These are phyloP conservation scores for Acronicta alni DNA, from an alignment of 2,888 invertebrate genomes.

Conservation along the genomic window DNA sequence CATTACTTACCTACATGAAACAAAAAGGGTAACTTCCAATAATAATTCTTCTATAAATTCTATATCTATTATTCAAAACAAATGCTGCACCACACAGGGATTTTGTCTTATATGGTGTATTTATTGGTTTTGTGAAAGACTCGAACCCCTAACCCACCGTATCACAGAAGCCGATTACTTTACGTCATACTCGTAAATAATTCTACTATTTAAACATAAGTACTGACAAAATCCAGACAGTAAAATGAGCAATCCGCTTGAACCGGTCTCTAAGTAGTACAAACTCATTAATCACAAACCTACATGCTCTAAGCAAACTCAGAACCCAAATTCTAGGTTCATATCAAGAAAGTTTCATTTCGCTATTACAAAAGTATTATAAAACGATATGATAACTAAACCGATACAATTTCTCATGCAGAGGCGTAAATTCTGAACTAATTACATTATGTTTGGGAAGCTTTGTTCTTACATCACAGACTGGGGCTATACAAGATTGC, in stretches of 20 bases:
- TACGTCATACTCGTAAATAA: too few species aligned
- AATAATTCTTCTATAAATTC: too few species aligned
- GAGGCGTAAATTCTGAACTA: constrained; percentile 62
- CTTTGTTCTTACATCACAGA: constrained; percentile 66
- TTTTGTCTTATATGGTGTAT: too few species aligned
- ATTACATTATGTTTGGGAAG: constrained; percentile 63
- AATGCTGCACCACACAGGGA: too few species aligned
- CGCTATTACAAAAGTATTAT: constrained; percentile 37
- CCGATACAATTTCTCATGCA: constrained; percentile 44
- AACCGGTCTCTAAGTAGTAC: constrained; percentile 26
- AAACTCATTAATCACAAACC: constrained; percentile 41
- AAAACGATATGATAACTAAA: constrained; percentile 29
- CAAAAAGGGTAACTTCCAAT: too few species aligned
- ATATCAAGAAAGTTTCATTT: constrained; percentile 18
- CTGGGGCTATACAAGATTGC: constrained; percentile 68
- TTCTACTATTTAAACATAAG: too few species aligned
- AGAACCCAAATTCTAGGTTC: constrained; percentile 14
- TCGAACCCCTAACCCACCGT: too few species aligned
- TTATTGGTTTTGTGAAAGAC: too few species aligned
- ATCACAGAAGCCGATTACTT: too few species aligned
- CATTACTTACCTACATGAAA: too few species aligned
- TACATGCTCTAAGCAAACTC: constrained; percentile 36
- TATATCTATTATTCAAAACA: too few species aligned
- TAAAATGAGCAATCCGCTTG: background rate
- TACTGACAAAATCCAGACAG: too few species aligned